These are phyloP conservation scores for Congeria kusceri DNA, from an alignment of 2,888 invertebrate genomes.

Conservation along the genomic window DNA sequence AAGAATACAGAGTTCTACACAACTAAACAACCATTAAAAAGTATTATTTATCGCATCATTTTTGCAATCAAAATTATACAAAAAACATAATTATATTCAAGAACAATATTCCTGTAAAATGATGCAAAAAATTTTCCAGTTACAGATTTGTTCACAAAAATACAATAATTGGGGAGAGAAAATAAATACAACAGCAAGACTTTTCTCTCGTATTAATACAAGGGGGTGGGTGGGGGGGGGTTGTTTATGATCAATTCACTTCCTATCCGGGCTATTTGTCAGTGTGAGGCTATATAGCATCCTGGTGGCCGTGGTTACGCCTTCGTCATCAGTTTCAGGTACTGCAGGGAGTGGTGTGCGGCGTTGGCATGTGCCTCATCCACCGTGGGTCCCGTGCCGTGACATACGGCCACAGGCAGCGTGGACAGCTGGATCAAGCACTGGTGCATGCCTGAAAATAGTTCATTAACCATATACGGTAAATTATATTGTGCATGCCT, in stretches of 20 bases:
- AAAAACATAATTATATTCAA: no score
- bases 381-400: conserved; percentile 92
- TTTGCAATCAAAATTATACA: no score
- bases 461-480: no score
- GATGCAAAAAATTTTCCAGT: no score
- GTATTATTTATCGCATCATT: no score
- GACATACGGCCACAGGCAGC: conserved; percentile 96
- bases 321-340: conserved; percentile 97
- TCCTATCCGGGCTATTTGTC: conserved; percentile 72
- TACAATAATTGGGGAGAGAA: no score
- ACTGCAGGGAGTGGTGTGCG: conserved; percentile 96
- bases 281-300: conserved; percentile 82
- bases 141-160: no score
- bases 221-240: background rate
- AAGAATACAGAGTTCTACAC: no score
- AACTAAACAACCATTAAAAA: no score
- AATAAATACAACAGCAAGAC: no score
- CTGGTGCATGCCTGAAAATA: conserved; percentile 86
- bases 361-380: conserved; percentile 95
- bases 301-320: conserved; percentile 79
- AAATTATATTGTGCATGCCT: no score
- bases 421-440: conserved; percentile 97
- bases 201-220: background rate
- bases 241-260: conserved; percentile 59
- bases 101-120: no score